Base-by-base conservation (phyloP, 2,797 vertebrate species). In the Chaenodraco wilsoni region DNA sequence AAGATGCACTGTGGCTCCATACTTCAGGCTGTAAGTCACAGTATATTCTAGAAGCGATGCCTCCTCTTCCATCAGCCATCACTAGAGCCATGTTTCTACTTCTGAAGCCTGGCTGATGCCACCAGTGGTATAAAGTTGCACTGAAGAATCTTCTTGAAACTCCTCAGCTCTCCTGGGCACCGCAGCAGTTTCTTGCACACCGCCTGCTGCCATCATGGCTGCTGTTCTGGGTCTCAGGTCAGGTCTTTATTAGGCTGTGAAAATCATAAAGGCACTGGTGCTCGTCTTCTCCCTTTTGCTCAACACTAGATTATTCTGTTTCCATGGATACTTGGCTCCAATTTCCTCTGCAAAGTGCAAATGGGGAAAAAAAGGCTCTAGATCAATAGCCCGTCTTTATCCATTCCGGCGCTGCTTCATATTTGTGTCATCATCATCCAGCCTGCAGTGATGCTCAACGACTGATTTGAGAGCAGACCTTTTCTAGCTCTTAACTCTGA, bases 301-400 rank as follows among this genome's bases (percentile, higher is more conserved):
- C 43, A 0, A 14, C 14, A 1, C 48, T 15, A 23, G 21, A 83
- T 84, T 84, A 71, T 78, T 71, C 75, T 0, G 87, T 91, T 89
- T 79, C 89, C 87, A 89, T 91, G 86, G 89, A 71, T 78, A 89
- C 89, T 19, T 68, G 69, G 61, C 79, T 86, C 70, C 68, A 16
- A 45, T 74, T 77, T 79, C 44, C 1, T 54, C 74, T 74, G 75
- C 68, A 74, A 78, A 76, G 72, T 80, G 85, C 74, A 82, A 81
- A 82, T 43, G 41, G 40, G 16, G 11, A 21, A 41, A n/a, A 27
- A 27, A 16, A 3, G 23, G 13, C 73, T 7, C 10, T 0, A 67
- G 73, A 85, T 87, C 83, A 81, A 58, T 76, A 46, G 63, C 75
- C 69, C n/a, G 50, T 69, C 37, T 59, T 16, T 9, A 19, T 72